Base-by-base conservation (phyloP, 2,888 invertebrate genomes). In the Yponomeuta plumbellus region DNA sequence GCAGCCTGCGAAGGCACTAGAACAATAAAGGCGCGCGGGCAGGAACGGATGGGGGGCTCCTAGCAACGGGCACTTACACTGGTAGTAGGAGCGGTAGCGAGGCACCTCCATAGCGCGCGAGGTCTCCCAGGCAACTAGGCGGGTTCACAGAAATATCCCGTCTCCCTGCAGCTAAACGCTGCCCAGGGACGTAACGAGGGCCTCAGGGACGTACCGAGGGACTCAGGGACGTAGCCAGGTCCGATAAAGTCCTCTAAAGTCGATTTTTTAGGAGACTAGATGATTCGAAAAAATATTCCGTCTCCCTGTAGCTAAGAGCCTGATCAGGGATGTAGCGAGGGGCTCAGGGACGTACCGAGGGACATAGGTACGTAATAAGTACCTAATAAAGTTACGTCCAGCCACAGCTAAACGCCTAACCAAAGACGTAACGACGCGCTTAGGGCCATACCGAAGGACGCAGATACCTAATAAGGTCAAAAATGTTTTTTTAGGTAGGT, bases 31-130 rank as follows among this genome's bases (percentile, higher is more conserved):
- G 22, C 21, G 67, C 67, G 34, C 5, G 34, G 34, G 11, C 13
- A 56, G 23, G 56, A 44, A 44, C 39, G 26, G 64, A 44, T 11
- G 64, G 13, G 40, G 13, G 67, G 66, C 68, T 65, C 66, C 26
- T 23, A 23, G 57, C 62, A 26, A 39, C 57, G 13, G 75, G 71
- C 74, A 88, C 88, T 91, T 83, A 91, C 91, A 90, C 75, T 91
- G 85, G 86, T 86, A 91, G 75, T 82, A 88, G 59, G 90, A 84
- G 69, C 92, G 87, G 83, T 87, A 90, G 61, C 91, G 85, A 71
- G 91, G 89, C 89, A 91, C 90, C 86, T 92, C 92, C 92, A 92
- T 92, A 72, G 79, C 83, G 84, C 75, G 70, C 74, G 84, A 86
- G 75, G 80, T 89, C 89, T 86, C 88, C 90, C 86, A 81, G 89